Percentiles rank a stretch among this genome's conserved stretches.
Conservation (phyloP, 1,140 invertebrate genomes). For the Conus betulinus region DNA sequence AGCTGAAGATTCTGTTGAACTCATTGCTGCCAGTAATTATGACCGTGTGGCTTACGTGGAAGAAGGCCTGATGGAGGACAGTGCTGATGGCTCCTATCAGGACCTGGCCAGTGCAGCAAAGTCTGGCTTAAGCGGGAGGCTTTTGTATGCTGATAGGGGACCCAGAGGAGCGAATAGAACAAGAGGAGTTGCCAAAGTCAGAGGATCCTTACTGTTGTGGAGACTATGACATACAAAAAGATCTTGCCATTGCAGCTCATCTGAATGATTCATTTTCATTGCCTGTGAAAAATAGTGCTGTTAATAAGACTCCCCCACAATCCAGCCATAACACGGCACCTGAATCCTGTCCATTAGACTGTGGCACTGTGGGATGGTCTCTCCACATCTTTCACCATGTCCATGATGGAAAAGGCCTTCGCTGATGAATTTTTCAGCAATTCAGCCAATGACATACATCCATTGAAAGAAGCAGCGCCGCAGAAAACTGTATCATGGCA, state of each 20-base stretch:
- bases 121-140: not conserved
- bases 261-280: constrained; percentile 39
- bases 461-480: not conserved
- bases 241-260: not conserved
- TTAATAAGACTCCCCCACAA: not conserved
- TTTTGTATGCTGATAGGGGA: constrained; percentile 13
- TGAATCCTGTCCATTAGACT: not conserved
- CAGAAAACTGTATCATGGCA: not conserved
- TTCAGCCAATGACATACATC: not conserved
- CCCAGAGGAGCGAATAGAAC: constrained; percentile 16
- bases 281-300: not conserved
- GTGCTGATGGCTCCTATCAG: constrained; percentile 16
- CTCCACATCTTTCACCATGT: not conserved
- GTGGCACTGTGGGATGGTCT: not conserved
- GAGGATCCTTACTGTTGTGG: not conserved
- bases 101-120: not conserved
- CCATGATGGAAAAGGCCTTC: constrained; percentile 17
- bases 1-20: constrained; percentile 43
- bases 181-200: not conserved
- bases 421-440: not conserved
- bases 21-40: constrained; percentile 68
- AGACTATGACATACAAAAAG: constrained; percentile 17
- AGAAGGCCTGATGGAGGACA: constrained; percentile 44
- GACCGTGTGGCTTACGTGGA: constrained; percentile 54
- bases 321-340: not conserved